Conservation (phyloP, 2,797 vertebrate genomes). For the Discoglossus pictus region DNA sequence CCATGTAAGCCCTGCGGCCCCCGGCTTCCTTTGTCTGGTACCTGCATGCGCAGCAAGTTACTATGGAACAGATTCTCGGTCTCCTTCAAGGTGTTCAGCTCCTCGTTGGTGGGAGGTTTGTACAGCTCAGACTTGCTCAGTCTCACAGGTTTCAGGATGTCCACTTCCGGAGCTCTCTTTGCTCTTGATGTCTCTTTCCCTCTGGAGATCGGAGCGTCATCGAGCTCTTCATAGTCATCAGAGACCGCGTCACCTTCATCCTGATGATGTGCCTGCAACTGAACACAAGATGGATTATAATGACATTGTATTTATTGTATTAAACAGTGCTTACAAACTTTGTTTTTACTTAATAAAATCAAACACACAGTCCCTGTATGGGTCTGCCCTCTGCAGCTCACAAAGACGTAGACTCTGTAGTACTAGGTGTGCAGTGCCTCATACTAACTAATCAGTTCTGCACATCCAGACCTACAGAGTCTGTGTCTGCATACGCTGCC, state of each 20-base stretch:
- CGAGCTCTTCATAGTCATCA: conserved; percentile 1
- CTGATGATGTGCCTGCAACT: conserved; percentile 7
- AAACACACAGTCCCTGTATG: too few species aligned
- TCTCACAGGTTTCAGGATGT: conserved; percentile 74
- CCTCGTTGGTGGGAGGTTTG: conserved; percentile 87
- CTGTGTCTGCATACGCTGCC: too few species aligned
- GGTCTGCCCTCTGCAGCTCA: too few species aligned
- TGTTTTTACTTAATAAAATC: too few species aligned
- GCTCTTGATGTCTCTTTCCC: conserved; percentile 11
- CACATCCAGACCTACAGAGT: too few species aligned
- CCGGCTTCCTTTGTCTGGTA: conserved; percentile 51
- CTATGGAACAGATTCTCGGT: conserved; percentile 92
- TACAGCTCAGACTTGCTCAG: conserved; percentile 83
- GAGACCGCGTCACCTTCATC: background rate
- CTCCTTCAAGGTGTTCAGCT: conserved; percentile 88
- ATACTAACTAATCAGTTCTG: too few species aligned
- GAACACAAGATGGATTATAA: background rate
- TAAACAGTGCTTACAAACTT: too few species aligned
- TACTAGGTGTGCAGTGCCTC: too few species aligned
- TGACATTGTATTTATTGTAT: too few species aligned
- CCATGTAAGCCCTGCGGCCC: too few species aligned
- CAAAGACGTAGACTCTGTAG: too few species aligned
- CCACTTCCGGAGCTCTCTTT: conserved; percentile 19
- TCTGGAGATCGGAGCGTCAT: background rate
- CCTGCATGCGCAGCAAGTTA: conserved; percentile 93